These are phyloP conservation scores for Morpho deidamia DNA, from an alignment of 2,888 invertebrate species.

Conservation along the genomic window DNA sequence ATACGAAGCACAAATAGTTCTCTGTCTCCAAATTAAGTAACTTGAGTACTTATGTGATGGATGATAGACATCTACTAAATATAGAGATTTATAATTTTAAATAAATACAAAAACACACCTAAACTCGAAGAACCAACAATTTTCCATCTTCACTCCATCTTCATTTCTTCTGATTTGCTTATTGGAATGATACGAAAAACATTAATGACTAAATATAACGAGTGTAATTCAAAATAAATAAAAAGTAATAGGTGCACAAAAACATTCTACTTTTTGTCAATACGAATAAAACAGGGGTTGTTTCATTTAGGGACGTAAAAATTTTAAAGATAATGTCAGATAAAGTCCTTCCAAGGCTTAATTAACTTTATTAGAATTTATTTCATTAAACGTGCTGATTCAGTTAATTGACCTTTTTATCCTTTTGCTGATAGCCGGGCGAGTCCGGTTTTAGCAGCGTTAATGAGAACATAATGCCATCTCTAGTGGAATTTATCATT, in stretches of 20 bases:
- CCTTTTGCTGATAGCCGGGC: conserved; percentile 33
- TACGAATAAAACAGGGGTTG: conserved; percentile 4
- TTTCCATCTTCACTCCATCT: too few species aligned
- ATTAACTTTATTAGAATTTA: conserved; percentile 76
- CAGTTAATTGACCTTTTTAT: conserved; percentile 40
- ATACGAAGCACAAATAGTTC: too few species aligned
- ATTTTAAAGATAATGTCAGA: conserved; percentile 47
- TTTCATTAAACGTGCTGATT: conserved; percentile 54
- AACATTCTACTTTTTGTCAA: conserved; percentile 12
- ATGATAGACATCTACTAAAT: too few species aligned
- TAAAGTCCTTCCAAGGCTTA: conserved; percentile 64
- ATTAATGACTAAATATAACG: too few species aligned
- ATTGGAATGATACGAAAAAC: too few species aligned
- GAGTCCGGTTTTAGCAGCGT: conserved; percentile 35
- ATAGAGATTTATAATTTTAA: too few species aligned
- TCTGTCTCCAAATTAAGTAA: too few species aligned
- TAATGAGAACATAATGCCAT: conserved; percentile 27
- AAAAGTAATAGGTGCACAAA: not conserved
- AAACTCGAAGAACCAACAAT: too few species aligned
- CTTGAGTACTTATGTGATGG: too few species aligned
- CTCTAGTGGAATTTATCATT: conserved; percentile 21
- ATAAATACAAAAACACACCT: too few species aligned
- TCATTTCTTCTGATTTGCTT: too few species aligned
- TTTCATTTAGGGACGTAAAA: conserved; percentile 33
- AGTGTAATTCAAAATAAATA: not conserved